A percentile compares a stretch with the other conserved stretches of the same genome.
These are phyloP conservation scores for Lepus townsendii DNA, from an alignment of 2,797 vertebrate species.

Conservation along the genomic window DNA sequence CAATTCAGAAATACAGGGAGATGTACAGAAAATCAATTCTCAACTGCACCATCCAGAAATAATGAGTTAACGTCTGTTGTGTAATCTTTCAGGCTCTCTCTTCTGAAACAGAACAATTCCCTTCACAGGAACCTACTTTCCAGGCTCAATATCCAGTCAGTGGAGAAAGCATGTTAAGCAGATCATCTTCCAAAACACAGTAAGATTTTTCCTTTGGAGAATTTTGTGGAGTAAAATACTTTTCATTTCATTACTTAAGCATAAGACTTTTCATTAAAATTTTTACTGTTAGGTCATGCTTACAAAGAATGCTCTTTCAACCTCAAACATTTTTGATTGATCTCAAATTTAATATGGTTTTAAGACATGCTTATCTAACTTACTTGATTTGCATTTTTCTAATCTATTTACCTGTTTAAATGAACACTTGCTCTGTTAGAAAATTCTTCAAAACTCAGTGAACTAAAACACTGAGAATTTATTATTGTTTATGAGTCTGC, in stretches of 20 bases:
- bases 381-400: constrained; percentile 21
- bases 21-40: neutral
- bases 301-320: neutral
- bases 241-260: constrained; percentile 52
- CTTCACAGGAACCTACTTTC: neutral
- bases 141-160: neutral
- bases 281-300: neutral
- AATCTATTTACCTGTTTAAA: neutral
- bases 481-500: neutral
- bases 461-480: neutral
- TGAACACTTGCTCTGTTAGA: neutral
- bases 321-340: neutral
- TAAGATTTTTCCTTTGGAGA: neutral
- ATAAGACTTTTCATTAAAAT: neutral
- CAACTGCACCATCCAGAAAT: neutral
- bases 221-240: constrained; percentile 24
- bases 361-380: constrained; percentile 9
- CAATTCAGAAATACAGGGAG: neutral
- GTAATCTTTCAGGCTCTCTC: neutral
- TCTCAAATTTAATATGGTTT: neutral
- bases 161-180: neutral
- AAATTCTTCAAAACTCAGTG: neutral
- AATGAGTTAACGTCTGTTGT: neutral
- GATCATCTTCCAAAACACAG: neutral
- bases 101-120: neutral